phyloP scores from a whole-genome alignment of 2,113 vertebrate genomes.

The Globicephala melas region DNA sequence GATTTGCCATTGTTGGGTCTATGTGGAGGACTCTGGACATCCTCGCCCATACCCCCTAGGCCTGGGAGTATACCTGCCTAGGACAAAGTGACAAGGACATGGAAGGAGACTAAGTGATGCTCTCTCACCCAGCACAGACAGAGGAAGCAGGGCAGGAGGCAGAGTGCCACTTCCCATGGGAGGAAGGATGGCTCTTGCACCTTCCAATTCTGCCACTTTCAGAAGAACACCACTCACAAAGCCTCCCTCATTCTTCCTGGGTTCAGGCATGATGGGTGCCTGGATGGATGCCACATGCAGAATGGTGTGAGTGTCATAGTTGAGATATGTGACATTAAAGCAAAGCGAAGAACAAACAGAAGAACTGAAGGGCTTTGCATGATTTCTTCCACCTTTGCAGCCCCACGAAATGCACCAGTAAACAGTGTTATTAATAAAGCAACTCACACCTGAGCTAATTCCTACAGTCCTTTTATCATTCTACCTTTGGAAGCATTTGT shows the following conservation, averaged over 20 bases:
- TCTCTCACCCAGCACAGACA: neutral
- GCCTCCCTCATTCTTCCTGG: neutral
- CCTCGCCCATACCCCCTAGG: accelerated
- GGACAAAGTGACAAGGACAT: neutral
- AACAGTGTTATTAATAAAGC: neutral
- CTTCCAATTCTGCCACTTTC: neutral
- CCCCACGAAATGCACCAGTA: neutral
- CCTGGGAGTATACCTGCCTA: neutral
- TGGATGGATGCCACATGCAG: accelerated
- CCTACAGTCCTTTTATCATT: neutral
- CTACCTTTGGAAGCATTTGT: neutral
- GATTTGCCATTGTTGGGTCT: neutral
- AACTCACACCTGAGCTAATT: neutral
- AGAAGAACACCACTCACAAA: neutral
- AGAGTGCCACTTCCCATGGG: neutral
- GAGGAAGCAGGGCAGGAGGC: too few species aligned
- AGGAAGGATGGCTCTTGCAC: neutral
- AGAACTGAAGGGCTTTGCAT: neutral
- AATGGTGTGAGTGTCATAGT: neutral
- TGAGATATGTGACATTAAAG: neutral
- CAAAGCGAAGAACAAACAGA: neutral
- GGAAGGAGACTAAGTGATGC: neutral
- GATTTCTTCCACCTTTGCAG: neutral
- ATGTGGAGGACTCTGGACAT: neutral
- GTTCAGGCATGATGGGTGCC: neutral